A percentile compares a stretch with the other conserved stretches of the same genome.
Conservation (phyloP, 2,888 invertebrate genomes). For the Drosophila bunnanda region DNA sequence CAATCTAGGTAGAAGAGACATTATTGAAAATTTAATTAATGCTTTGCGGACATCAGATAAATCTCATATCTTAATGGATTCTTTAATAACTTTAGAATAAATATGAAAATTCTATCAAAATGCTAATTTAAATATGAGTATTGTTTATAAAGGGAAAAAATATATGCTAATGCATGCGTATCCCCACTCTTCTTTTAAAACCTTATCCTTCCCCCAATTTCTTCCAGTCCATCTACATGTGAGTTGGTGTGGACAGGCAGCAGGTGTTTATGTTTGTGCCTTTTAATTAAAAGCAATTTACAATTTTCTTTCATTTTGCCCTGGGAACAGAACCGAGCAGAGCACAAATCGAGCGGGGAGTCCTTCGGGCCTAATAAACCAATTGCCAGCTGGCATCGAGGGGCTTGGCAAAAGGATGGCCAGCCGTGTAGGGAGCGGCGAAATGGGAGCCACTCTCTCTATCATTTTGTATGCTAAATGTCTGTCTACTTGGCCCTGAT, state of each 20-base stretch:
- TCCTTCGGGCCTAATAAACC: conserved; percentile 48
- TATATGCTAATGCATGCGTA: no score
- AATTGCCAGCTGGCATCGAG: conserved; percentile 40
- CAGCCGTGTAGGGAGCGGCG: neutral
- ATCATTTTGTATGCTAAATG: conserved; percentile 49
- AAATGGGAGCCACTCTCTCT: conserved; percentile 31
- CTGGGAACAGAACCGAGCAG: conserved; percentile 40
- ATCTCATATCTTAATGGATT: neutral
- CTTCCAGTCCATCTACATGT: conserved; percentile 6
- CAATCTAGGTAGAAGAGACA: neutral
- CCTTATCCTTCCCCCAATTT: neutral
- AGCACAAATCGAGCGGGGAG: conserved; percentile 33
- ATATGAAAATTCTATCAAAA: no score
- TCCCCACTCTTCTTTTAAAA: neutral
- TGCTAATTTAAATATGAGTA: no score
- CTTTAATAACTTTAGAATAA: no score
- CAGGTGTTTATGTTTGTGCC: conserved; percentile 80
- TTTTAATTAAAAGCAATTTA: conserved; percentile 82
- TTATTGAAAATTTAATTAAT: neutral
- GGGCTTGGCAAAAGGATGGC: neutral
- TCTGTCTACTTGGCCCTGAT: conserved; percentile 68
- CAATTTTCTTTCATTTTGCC: conserved; percentile 77
- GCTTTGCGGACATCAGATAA: no score
- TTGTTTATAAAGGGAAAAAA: no score
- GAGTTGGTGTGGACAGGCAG: conserved; percentile 53